Conservation (phyloP, 2,797 vertebrate genomes). For the Novumbra hubbsi region DNA sequence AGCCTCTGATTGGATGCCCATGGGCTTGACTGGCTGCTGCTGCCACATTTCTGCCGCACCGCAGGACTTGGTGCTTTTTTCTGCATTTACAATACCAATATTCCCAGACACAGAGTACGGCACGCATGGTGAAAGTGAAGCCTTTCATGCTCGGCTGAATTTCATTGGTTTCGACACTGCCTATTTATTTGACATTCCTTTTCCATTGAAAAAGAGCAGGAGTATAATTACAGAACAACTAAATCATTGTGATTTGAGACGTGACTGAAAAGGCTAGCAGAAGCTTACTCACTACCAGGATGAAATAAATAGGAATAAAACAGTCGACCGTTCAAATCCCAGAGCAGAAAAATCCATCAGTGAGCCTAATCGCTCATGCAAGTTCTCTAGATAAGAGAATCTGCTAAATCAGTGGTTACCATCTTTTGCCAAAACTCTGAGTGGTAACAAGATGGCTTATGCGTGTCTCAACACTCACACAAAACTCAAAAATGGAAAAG, state of each 20-base stretch:
- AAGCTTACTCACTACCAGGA: slow-evolving; percentile 27
- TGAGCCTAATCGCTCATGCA: too few species aligned
- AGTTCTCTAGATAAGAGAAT: background rate
- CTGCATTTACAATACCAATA: background rate
- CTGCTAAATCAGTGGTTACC: too few species aligned
- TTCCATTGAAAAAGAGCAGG: slow-evolving; percentile 38
- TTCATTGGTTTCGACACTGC: slow-evolving; percentile 47
- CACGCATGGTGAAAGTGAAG: slow-evolving; percentile 18
- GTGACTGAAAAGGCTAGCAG: slow-evolving; percentile 34
- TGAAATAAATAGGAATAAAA: background rate
- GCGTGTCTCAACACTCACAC: slow-evolving; percentile 9
- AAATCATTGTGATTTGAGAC: slow-evolving; percentile 28
- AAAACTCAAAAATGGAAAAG: background rate
- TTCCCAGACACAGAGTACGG: background rate
- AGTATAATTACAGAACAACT: slow-evolving; percentile 14
- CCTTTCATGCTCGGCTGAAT: slow-evolving; percentile 44
- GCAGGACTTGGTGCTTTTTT: slow-evolving; percentile 13
- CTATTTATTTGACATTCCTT: slow-evolving; percentile 47
- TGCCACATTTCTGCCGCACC: background rate
- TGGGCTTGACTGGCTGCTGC: slow-evolving; percentile 7
- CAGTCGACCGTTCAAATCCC: too few species aligned
- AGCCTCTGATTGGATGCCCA: slow-evolving; percentile 7
- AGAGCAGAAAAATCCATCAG: too few species aligned
- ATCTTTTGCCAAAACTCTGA: slow-evolving; percentile 13
- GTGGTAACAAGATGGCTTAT: slow-evolving; percentile 29